Evolutionary conservation across 2,113 vertebrate genomes (phyloP).

Genomic region (Aspidoscelis tigris): DNA sequence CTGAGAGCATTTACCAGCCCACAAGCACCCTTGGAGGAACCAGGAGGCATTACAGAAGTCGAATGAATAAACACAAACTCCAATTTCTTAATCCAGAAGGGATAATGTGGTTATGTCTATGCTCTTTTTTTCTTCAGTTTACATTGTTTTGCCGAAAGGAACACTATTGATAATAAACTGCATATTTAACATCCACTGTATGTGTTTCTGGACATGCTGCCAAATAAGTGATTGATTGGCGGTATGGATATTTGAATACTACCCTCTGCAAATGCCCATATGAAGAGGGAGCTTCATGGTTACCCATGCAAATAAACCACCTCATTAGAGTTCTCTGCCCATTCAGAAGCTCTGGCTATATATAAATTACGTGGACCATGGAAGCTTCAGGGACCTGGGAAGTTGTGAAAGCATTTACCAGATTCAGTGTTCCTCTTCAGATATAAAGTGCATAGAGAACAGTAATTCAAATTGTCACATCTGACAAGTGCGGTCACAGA

Average conservation of each 20-base stretch:
- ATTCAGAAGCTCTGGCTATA: background rate
- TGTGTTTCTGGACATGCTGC: background rate
- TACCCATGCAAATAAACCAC: background rate
- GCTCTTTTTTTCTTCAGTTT: background rate
- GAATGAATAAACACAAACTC: background rate
- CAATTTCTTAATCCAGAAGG: background rate
- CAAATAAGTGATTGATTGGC: too few relatives aligned
- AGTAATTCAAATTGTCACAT: background rate
- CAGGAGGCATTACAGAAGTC: background rate
- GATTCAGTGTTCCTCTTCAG: background rate
- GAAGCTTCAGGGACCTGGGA: background rate
- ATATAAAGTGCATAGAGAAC: background rate
- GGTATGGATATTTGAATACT: background rate
- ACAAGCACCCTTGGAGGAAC: background rate
- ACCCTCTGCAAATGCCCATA: background rate
- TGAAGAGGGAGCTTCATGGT: background rate
- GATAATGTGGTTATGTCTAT: too few relatives aligned
- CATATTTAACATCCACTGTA: background rate
- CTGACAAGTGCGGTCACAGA: background rate
- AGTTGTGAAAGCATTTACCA: background rate
- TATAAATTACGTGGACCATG: background rate
- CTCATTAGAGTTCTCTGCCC: background rate
- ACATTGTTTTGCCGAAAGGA: background rate
- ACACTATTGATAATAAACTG: background rate
- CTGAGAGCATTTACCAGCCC: too few relatives aligned